A percentile compares a stretch with the other conserved stretches of the same genome.
These are phyloP conservation scores for Chloroceryle aenea DNA, from an alignment of 2,113 vertebrate species.

Conservation along the genomic window DNA sequence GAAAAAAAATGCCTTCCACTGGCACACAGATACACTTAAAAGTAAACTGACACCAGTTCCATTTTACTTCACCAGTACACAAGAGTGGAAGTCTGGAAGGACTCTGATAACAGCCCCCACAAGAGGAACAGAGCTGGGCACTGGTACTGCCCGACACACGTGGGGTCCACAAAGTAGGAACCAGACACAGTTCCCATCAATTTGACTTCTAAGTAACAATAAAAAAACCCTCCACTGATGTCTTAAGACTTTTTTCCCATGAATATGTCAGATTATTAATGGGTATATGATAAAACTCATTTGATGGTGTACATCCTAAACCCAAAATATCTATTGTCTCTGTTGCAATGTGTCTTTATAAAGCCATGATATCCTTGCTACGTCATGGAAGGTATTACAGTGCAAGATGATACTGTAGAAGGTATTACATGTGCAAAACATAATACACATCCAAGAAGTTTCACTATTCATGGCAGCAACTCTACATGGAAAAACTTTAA, in stretches of 20 bases:
- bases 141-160: not conserved
- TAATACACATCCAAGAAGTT: not conserved
- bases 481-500: not conserved
- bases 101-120: not conserved
- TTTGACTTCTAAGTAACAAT: not conserved
- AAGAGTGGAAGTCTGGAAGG: not conserved
- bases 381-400: not conserved
- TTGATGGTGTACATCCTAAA: not conserved
- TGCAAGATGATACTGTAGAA: not conserved
- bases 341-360: not conserved
- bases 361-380: not conserved
- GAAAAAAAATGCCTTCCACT: not conserved
- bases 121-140: not conserved
- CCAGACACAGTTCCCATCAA: not conserved
- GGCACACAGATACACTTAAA: not conserved
- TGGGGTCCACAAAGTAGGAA: not conserved
- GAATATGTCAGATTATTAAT: not conserved
- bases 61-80: not conserved
- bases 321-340: not conserved
- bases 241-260: not conserved
- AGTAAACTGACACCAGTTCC: rapidly evolving
- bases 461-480: not conserved
- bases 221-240: not conserved
- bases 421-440: not conserved
- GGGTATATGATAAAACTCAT: not conserved